Base-by-base conservation (phyloP, 1,140 invertebrate species). In the Drosophila pseudoananassae region DNA sequence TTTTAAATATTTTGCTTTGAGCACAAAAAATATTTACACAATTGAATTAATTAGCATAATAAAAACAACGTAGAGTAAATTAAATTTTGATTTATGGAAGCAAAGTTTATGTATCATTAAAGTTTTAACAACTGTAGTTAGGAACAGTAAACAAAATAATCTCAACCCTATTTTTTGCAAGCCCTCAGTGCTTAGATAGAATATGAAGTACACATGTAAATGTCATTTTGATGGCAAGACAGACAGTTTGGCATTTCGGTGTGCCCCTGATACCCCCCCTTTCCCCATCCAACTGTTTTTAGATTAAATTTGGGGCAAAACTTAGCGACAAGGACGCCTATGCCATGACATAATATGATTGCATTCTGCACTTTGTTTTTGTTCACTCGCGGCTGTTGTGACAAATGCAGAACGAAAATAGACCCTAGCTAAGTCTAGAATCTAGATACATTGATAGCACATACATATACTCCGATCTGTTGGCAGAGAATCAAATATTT, bases 401-500 rank as follows among this genome's bases (percentile, higher is more conserved):
- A 57, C 23, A 71, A 70, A 59, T 71, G 53, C 29, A 59, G 50
- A n/a, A 17, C 46, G 27, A 69, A 83, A 81, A 83, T 81, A 81
- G 79, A 53, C 14, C 7, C 54, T 23, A 59, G 65, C 45, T 51
- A 51, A 51, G 71, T 47, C 36, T 54, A 64, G 76, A 51, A 59
- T 47, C 36, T 54, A 64, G 76, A 70, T 40, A 53, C 68, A 51
- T 50, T 23, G 1, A 25, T 60, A 17, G 29, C n/a, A 52, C 6
- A 27, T 65, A 53, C 25, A 7, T 55, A 45, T 43, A 53, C 10
- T 55, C 33, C 56, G 63, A 14, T 76, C 36, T 50, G 45, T 68
- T 85, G 82, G 82, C 82, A 82, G 51, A 10, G 12, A 25, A 54
- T 69, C 82, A 85, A 85, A 57, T 75, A 85, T 78, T 87, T 70